Conservation (phyloP, 2,797 vertebrate genomes). For the Scolopax bukidnonensis region DNA sequence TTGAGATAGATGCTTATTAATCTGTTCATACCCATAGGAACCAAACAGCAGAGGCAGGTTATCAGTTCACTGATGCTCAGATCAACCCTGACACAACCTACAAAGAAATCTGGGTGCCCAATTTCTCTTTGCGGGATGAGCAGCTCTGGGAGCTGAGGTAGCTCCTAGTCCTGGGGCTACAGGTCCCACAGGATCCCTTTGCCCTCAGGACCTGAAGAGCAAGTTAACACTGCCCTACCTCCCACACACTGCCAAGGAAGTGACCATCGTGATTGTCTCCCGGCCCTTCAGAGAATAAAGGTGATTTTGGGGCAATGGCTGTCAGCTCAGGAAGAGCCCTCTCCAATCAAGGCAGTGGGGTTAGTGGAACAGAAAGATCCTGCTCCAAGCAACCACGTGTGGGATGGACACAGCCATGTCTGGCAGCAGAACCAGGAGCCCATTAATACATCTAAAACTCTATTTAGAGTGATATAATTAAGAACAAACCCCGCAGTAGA, state of each 20-base stretch:
- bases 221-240: neutral
- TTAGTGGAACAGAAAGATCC: neutral
- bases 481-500: constrained; percentile 34
- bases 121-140: neutral
- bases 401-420: neutral
- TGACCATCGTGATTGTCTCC: rapidly evolving
- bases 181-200: neutral
- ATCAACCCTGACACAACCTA: neutral
- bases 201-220: neutral
- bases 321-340: neutral
- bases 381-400: neutral
- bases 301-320: neutral
- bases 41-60: neutral
- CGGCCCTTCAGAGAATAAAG: neutral
- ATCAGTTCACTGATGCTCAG: neutral
- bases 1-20: neutral
- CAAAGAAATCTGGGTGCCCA: neutral
- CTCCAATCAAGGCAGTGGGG: neutral
- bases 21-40: neutral
- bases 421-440: neutral
- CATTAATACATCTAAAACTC: constrained; percentile 24
- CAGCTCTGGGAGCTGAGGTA: neutral
- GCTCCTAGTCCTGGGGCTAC: neutral
- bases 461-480: constrained; percentile 2
- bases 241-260: neutral